Evolutionary conservation across 2,888 invertebrate species (phyloP), one percentile per base, ranked within the genome.

Genomic region (Cerastis rubricosa): DNA sequence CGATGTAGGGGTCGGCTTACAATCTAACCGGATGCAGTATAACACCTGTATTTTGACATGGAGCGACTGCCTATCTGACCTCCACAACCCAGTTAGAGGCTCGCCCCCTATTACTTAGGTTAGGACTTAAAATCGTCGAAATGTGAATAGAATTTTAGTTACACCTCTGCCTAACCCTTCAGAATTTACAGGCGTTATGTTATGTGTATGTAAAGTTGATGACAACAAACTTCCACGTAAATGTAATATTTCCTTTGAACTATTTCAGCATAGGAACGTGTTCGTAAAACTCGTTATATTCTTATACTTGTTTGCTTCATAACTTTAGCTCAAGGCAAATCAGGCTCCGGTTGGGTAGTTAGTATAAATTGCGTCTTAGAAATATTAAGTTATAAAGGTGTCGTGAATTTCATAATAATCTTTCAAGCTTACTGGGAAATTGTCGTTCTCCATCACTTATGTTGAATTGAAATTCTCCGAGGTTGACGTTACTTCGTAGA

Each of bases 281-380:
- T 59, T 65, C 40, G 63, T 47, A 67, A 57, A 82, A 29, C 61
- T 79, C 63, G 49, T 79, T 82, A 64, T 67, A 64, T 57, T 76
- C 14, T 29, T 63, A 57, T 49, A 67, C 66, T 63, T 81, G 54
- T 67, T 67, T 40, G 47, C 43, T 76, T 57, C 47, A 49, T 57
- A 78, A 73, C 47, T 73, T 81, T 29, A 43, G 19, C n/a, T 45
- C 49, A 35, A 69, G n/a, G 29, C 19, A 76, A 76, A 61, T 71
- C 70, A 49, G 6, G 12, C 12, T 43, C n/a, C 43, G 6, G 29
- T 59, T 40, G n/a, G 29, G 19, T 71, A 59, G 43, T 70, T 43
- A 45, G 6, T n/a, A 71, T 45, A 59, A 79, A 49, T 49, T 14
- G 19, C 43, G 25, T 65, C 78, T 51, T 25, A 45, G 35, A 65